phyloP scores from a whole-genome alignment of 1,140 invertebrate genomes.

The Saccostrea echinata region DNA sequence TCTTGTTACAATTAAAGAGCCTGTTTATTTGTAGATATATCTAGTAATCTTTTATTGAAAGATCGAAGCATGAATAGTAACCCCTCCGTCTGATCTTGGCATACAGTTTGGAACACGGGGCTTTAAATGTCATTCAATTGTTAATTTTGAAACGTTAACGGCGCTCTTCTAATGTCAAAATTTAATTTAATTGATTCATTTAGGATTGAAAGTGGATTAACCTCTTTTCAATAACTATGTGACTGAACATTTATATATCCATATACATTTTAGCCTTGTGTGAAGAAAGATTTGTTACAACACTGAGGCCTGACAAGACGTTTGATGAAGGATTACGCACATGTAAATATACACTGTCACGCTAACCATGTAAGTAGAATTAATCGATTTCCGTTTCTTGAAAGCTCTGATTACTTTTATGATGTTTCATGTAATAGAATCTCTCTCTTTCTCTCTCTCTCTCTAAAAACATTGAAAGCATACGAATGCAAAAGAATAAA shows the following conservation, averaged over 20 bases:
- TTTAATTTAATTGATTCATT: background rate
- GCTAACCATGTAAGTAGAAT: background rate
- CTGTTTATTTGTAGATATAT: background rate
- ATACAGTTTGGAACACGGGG: background rate
- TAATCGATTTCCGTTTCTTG: no score
- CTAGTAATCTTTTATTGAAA: constrained; percentile 35
- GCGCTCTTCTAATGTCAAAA: background rate
- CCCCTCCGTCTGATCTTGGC: background rate
- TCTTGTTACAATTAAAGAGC: background rate
- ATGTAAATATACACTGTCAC: background rate
- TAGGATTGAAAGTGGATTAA: constrained; percentile 23
- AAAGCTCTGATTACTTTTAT: no score
- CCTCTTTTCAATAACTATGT: background rate
- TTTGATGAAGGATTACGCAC: background rate
- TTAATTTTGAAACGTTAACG: constrained; percentile 3
- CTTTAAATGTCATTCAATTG: constrained; percentile 26
- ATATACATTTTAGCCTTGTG: background rate
- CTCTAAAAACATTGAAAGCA: no score
- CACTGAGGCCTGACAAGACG: background rate
- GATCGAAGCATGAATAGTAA: constrained; percentile 8
- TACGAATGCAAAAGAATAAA: no score
- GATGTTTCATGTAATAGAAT: no score
- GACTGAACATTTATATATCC: background rate
- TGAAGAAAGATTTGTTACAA: background rate
- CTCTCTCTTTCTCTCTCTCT: no score